These are phyloP conservation scores for Channa striata DNA, from an alignment of 2,797 vertebrate species.

Conservation along the genomic window DNA sequence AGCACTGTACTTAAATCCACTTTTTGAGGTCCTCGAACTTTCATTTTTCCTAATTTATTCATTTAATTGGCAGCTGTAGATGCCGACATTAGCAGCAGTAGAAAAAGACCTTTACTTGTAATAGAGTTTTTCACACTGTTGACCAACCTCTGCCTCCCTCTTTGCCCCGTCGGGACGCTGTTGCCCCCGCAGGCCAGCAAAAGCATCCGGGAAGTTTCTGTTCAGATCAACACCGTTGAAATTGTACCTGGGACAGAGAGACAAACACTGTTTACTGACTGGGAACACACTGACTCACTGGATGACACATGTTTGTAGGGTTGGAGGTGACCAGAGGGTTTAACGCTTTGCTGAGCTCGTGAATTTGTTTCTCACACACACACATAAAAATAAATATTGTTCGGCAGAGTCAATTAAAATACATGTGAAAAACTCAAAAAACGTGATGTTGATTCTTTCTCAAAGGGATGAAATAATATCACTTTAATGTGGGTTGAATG, in stretches of 20 bases:
- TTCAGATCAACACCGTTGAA: conserved; percentile 89
- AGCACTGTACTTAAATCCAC: too few species aligned
- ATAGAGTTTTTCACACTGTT: background rate
- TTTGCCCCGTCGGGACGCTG: accelerated
- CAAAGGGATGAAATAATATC: background rate
- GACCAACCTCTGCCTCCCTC: conserved; percentile 86
- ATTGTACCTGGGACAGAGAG: conserved; percentile 85
- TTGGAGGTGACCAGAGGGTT: background rate
- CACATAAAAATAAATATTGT: too few species aligned
- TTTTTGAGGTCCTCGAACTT: too few species aligned
- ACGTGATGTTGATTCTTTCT: background rate
- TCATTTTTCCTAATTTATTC: too few species aligned
- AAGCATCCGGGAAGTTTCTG: conserved; percentile 93
- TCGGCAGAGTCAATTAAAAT: too few species aligned
- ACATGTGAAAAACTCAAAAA: background rate
- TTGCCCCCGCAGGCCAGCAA: conserved; percentile 56
- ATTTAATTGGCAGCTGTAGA: too few species aligned
- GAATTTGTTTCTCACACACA: too few species aligned
- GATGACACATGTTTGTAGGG: background rate
- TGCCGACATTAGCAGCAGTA: too few species aligned
- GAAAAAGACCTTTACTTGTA: background rate
- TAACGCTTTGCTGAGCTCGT: background rate
- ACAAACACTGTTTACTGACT: background rate
- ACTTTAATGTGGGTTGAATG: background rate
- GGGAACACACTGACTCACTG: background rate